Percentiles rank a stretch among this genome's conserved stretches.
phyloP scores from a whole-genome alignment of 2,113 vertebrate species.

The Todiramphus saurophagus region DNA sequence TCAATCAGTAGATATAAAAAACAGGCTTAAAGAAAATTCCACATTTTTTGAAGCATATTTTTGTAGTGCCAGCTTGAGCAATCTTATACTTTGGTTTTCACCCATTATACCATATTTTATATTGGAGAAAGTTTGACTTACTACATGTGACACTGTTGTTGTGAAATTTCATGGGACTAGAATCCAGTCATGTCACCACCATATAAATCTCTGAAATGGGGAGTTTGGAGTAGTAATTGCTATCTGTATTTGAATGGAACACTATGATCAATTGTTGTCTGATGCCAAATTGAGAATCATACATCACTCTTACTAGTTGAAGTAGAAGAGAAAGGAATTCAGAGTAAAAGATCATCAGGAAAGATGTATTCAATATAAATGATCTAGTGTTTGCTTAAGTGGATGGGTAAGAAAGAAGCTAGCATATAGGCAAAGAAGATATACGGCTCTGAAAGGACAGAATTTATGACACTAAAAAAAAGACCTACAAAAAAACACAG shows the following conservation, averaged over 20 bases:
- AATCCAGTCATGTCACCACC: constrained; percentile 36
- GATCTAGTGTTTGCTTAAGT: constrained; percentile 26
- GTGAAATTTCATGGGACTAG: constrained; percentile 40
- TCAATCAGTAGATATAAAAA: constrained; percentile 1
- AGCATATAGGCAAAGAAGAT: background rate
- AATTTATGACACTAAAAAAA: background rate
- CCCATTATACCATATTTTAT: constrained; percentile 8
- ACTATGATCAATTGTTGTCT: constrained; percentile 21
- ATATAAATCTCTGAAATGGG: constrained; percentile 34
- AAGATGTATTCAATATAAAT: constrained; percentile 39
- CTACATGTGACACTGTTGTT: background rate
- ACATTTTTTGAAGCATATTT: background rate
- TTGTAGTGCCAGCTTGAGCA: constrained; percentile 28
- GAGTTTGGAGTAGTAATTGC: background rate
- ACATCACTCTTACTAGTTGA: constrained; percentile 40
- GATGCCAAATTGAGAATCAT: constrained; percentile 34
- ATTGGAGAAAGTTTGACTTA: constrained; percentile 1
- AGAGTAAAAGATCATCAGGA: constrained; percentile 24
- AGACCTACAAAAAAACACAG: background rate
- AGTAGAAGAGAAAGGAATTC: background rate
- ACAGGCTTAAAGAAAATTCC: background rate
- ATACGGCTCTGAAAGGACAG: background rate
- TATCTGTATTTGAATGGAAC: background rate
- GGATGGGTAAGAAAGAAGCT: background rate
- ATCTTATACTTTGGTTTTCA: constrained; percentile 13